Evolutionary conservation across 2,888 invertebrate species (phyloP).

Genomic region (Nebria brevicollis): DNA sequence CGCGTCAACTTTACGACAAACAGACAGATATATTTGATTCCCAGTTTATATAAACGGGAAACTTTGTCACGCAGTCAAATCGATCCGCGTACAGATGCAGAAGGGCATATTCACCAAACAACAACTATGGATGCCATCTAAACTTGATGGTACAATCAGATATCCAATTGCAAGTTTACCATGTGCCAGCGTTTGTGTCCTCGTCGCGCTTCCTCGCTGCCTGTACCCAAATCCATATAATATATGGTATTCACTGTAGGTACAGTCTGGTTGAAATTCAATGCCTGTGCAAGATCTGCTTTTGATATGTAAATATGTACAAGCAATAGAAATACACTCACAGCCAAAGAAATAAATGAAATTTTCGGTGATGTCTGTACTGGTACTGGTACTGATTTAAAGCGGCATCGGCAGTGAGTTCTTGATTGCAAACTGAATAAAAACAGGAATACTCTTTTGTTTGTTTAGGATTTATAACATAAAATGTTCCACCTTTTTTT

Average conservation of each 20-base stretch:
- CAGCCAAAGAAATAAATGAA: not conserved
- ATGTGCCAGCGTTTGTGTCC: conserved; percentile 6
- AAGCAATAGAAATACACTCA: not conserved
- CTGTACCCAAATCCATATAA: conserved; percentile 18
- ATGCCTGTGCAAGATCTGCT: conserved; percentile 45
- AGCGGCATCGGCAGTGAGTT: not conserved
- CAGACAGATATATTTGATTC: conserved; percentile 15
- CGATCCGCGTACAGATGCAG: conserved; percentile 22
- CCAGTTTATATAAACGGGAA: not conserved
- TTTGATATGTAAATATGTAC: conserved; percentile 43
- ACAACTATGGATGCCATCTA: not conserved
- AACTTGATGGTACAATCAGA: conserved; percentile 28
- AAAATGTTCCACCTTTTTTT: too few relatives aligned
- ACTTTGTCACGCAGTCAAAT: conserved; percentile 16
- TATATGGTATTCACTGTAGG: conserved; percentile 17
- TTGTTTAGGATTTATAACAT: not conserved
- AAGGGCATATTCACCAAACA: not conserved
- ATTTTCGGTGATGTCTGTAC: not conserved
- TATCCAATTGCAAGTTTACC: conserved; percentile 45
- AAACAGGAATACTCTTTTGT: not conserved
- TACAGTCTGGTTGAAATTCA: conserved; percentile 41
- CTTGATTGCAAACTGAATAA: not conserved
- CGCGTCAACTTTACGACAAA: not conserved
- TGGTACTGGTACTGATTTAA: not conserved
- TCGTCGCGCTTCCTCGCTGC: not conserved